These are phyloP conservation scores for Thunnus maccoyii DNA, from an alignment of 2,113 vertebrate genomes.

Conservation along the genomic window DNA sequence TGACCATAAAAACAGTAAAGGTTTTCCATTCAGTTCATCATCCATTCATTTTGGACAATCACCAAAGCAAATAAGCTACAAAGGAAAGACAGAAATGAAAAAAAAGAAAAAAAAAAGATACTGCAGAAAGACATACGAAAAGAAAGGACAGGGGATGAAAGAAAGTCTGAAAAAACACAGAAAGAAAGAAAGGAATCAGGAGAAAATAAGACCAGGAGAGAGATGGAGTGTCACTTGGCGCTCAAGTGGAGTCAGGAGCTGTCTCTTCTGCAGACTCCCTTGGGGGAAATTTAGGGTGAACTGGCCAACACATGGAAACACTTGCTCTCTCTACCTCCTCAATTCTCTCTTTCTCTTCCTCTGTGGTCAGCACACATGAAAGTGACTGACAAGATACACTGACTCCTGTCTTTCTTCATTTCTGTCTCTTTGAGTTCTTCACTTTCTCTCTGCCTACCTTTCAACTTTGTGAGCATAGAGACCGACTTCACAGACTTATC, in stretches of 20 bases:
- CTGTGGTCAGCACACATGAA: conserved; percentile 46
- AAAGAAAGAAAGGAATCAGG: background rate
- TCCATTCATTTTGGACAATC: conserved; percentile 28
- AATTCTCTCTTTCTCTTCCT: background rate
- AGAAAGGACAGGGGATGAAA: background rate
- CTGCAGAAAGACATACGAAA: background rate
- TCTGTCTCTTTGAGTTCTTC: conserved; percentile 11
- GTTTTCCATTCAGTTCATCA: conserved; percentile 16
- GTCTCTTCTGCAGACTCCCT: conserved; percentile 38
- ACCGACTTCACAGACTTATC: background rate
- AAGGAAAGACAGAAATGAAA: background rate
- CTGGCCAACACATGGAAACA: conserved; percentile 36
- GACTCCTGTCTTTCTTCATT: conserved; percentile 29
- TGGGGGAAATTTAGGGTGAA: conserved; percentile 30
- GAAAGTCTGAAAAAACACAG: background rate
- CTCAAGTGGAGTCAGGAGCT: conserved; percentile 21
- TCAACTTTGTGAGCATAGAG: background rate
- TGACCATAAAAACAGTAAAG: conserved; percentile 5
- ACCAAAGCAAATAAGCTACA: background rate
- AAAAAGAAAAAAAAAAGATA: background rate
- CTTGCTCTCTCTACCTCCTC: background rate
- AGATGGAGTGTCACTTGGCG: background rate
- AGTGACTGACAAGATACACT: conserved; percentile 48
- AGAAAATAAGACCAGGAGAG: background rate
- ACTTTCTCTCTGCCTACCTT: conserved; percentile 8